These are phyloP conservation scores for Drosophila falleni DNA, from an alignment of 2,888 invertebrate genomes.

Conservation along the genomic window DNA sequence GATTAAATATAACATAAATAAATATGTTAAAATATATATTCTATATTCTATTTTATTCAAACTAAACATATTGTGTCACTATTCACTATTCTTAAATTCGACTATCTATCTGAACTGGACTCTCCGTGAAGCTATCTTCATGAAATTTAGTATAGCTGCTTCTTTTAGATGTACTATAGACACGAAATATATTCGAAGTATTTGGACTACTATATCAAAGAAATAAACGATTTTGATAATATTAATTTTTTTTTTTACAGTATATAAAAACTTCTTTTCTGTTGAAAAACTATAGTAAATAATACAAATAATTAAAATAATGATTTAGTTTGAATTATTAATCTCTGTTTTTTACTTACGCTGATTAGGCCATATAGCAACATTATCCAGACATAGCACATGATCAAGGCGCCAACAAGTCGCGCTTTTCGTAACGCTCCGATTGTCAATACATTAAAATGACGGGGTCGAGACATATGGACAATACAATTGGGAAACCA, in stretches of 20 bases:
- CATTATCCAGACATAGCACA: conserved; percentile 41
- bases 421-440: conserved; percentile 14
- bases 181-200: neutral
- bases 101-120: neutral
- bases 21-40: too few relatives aligned
- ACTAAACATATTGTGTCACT: too few relatives aligned
- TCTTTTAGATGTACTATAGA: neutral
- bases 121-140: neutral
- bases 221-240: too few relatives aligned
- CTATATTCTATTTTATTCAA: too few relatives aligned
- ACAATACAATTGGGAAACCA: neutral
- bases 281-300: too few relatives aligned
- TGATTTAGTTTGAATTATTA: too few relatives aligned
- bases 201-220: neutral
- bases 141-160: neutral
- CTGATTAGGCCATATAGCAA: conserved; percentile 36
- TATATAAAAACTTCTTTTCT: too few relatives aligned
- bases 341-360: conserved; percentile 28
- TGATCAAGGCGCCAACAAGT: conserved; percentile 23
- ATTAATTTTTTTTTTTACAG: neutral
- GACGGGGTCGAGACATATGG: conserved; percentile 36
- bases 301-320: too few relatives aligned
- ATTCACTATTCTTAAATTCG: neutral
- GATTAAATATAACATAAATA: neutral
- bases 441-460: conserved; percentile 14